A percentile compares a stretch with the other conserved stretches of the same genome.
phyloP scores from a whole-genome alignment of 1,140 invertebrate genomes.

The Aricia agestis region DNA sequence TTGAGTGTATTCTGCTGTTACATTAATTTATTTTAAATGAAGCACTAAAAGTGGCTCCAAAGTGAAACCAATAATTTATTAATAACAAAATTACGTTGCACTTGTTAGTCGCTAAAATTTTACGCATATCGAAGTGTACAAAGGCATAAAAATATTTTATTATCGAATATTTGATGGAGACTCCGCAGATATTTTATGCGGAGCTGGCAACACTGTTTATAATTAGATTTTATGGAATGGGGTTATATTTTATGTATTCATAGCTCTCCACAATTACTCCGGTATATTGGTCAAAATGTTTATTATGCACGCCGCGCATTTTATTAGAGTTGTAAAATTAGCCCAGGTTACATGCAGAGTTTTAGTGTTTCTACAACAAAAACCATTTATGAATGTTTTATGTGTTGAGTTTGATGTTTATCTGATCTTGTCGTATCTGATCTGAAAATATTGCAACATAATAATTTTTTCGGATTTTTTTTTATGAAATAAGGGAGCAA shows the following conservation, averaged over 20 bases:
- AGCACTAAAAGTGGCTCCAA: no score
- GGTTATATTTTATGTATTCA: constrained; percentile 2
- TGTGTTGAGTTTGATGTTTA: no score
- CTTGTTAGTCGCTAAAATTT: background rate
- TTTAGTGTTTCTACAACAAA: background rate
- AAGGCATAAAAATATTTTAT: constrained; percentile 6
- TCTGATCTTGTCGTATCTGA: no score
- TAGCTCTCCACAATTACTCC: background rate
- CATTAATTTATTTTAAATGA: no score
- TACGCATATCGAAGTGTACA: background rate
- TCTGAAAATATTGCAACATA: no score
- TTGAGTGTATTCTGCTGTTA: no score
- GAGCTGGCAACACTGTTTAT: constrained; percentile 7
- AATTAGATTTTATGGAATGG: constrained; percentile 11
- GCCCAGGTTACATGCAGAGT: background rate
- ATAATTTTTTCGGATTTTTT: no score
- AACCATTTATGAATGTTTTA: background rate
- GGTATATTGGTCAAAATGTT: constrained; percentile 10
- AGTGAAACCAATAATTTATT: background rate
- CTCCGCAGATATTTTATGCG: constrained; percentile 4
- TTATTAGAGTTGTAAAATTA: background rate
- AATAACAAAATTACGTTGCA: background rate
- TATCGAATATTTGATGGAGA: constrained; percentile 7
- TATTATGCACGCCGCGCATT: background rate
- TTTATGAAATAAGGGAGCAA: no score